Conservation (phyloP, 2,888 invertebrate genomes). For the Serrognathus titanus region DNA sequence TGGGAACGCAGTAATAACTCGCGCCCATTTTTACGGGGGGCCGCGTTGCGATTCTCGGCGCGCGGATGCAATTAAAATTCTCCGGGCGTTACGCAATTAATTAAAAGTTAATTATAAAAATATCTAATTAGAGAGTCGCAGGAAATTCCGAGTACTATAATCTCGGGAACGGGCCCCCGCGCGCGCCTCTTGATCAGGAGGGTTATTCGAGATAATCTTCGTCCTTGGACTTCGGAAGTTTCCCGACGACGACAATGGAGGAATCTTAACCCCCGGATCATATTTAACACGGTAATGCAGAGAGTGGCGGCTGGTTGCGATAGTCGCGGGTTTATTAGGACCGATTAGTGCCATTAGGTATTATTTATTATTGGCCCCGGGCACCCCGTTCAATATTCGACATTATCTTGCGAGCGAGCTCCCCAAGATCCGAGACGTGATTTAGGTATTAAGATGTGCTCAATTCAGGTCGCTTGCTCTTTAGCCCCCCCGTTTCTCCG, state of each 20-base stretch:
- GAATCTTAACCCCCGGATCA: not conserved
- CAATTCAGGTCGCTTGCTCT: no score
- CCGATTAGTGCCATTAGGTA: conserved; percentile 36
- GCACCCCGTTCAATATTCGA: conserved; percentile 28
- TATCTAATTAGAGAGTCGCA: not conserved
- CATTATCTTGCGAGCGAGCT: conserved; percentile 23
- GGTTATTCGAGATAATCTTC: not conserved
- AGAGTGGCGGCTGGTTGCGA: conserved; percentile 22
- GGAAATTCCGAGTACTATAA: no score
- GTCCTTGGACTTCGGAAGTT: not conserved
- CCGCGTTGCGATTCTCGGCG: no score
- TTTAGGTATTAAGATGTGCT: no score
- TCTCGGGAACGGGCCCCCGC: no score
- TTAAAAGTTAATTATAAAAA: not conserved
- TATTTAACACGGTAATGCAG: conserved; percentile 26
- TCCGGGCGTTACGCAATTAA: not conserved
- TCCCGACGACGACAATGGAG: not conserved
- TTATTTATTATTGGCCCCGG: conserved; percentile 36
- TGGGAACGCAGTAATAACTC: no score
- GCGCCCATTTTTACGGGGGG: no score
- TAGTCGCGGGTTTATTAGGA: conserved; percentile 34
- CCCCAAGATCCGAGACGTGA: no score
- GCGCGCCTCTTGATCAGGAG: no score
- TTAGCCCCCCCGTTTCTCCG: no score
- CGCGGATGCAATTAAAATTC: not conserved